phyloP scores from a whole-genome alignment of 2,797 vertebrate species.

The Oreortyx pictus region DNA sequence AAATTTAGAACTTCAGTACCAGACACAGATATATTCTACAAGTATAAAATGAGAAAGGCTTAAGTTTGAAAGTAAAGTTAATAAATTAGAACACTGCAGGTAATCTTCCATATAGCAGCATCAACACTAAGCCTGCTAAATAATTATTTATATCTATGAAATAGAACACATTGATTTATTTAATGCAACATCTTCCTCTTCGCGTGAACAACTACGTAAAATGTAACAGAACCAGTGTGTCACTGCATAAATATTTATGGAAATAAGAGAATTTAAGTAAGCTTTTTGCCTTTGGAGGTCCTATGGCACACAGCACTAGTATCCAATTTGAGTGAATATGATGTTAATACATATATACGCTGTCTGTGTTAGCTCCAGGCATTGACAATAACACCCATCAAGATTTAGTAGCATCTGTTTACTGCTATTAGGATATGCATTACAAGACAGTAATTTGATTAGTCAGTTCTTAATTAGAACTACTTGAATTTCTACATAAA shows the following conservation, averaged over 20 bases:
- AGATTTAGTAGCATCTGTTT: constrained; percentile 40
- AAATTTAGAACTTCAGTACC: not conserved
- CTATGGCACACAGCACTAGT: not conserved
- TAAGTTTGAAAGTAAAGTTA: not conserved
- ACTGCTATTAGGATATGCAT: constrained; percentile 16
- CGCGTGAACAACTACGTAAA: not conserved
- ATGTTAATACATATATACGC: not conserved
- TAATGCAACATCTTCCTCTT: not conserved
- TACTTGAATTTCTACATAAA: not conserved
- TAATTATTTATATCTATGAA: not conserved
- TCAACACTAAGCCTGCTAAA: not conserved
- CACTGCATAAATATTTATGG: constrained; percentile 32
- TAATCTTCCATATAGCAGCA: not conserved
- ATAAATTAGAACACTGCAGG: not conserved
- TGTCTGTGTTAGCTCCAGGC: constrained; percentile 44
- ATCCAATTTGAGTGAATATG: constrained; percentile 11
- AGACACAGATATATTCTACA: not conserved
- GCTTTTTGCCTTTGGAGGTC: constrained; percentile 12
- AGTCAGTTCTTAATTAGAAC: constrained; percentile 44
- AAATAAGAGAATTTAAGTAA: not conserved
- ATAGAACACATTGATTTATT: not conserved
- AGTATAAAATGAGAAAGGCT: not conserved
- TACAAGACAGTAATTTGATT: constrained; percentile 24
- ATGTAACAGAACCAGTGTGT: not conserved
- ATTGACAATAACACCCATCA: not conserved